Evolutionary conservation across 2,113 vertebrate genomes (phyloP).

Genomic region (Podarcis muralis): DNA sequence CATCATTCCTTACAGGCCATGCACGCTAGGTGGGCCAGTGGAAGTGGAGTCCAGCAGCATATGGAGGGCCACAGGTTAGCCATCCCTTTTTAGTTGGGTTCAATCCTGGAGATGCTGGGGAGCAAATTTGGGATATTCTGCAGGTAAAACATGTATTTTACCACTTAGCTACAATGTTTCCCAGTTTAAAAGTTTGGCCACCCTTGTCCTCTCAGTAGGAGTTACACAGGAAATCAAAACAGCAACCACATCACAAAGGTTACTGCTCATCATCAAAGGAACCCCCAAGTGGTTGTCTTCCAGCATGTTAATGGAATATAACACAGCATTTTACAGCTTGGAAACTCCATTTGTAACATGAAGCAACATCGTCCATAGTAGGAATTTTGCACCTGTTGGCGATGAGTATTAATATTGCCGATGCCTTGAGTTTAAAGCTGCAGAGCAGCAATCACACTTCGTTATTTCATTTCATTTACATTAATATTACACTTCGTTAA

Average conservation of each 20-base stretch:
- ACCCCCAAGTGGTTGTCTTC: neutral
- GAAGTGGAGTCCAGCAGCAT: too few species aligned
- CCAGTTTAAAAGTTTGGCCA: neutral
- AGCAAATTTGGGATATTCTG: neutral
- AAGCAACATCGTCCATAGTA: neutral
- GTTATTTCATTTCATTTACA: neutral
- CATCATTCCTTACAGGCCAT: too few species aligned
- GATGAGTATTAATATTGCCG: neutral
- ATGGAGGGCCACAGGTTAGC: too few species aligned
- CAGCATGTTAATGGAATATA: neutral
- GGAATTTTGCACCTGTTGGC: neutral
- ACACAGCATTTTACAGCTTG: neutral
- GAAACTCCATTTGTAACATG: neutral
- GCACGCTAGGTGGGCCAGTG: too few species aligned
- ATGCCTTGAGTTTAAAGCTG: neutral
- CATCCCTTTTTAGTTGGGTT: neutral
- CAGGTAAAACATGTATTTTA: neutral
- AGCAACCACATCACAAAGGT: neutral
- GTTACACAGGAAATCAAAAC: neutral
- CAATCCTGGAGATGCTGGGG: neutral
- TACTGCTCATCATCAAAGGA: neutral
- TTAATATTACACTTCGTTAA: neutral
- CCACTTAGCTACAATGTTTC: neutral
- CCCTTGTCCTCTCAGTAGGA: neutral
- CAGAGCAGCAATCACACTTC: neutral